A percentile compares a stretch with the other conserved stretches of the same genome.
These are phyloP conservation scores for Gambusia yucatana DNA, from an alignment of 2,797 vertebrate genomes.

Conservation along the genomic window DNA sequence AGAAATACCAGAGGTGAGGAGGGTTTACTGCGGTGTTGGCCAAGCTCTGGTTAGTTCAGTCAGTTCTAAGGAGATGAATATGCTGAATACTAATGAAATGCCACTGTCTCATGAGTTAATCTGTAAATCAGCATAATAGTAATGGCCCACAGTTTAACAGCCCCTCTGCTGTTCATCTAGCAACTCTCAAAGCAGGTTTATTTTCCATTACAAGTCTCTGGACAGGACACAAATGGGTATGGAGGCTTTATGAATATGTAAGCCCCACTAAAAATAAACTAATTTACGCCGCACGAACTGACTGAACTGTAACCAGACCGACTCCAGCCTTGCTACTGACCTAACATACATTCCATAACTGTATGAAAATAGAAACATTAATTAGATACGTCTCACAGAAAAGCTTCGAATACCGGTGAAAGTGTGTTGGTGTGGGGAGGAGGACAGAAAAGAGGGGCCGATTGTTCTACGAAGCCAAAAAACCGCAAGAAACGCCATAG, in stretches of 20 bases:
- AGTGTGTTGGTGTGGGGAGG: constrained; percentile 6
- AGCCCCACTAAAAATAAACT: constrained; percentile 41
- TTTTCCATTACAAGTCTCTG: constrained; percentile 53
- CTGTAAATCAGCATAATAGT: constrained; percentile 28
- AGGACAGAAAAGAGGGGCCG: background rate
- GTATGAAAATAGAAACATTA: constrained; percentile 80
- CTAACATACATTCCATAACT: constrained; percentile 74
- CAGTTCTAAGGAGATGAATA: constrained; percentile 50
- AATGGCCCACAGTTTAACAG: constrained; percentile 19
- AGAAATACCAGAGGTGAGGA: constrained; percentile 77
- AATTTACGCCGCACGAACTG: constrained; percentile 47
- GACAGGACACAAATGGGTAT: constrained; percentile 43
- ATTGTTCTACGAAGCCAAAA: constrained; percentile 69
- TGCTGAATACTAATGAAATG: constrained; percentile 18
- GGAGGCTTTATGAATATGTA: constrained; percentile 56
- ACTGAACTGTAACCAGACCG: constrained; percentile 64
- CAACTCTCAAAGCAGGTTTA: constrained; percentile 22
- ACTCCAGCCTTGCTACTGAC: constrained; percentile 64
- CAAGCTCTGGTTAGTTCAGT: constrained; percentile 65
- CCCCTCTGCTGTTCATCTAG: constrained; percentile 30
- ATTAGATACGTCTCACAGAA: constrained; percentile 73
- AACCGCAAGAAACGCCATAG: constrained; percentile 63
- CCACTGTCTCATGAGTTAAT: constrained; percentile 24
- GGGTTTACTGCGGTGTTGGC: constrained; percentile 67
- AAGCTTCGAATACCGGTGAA: constrained; percentile 67